Base-by-base conservation (phyloP, 1,140 invertebrate species). In the Penaeus vannamei region DNA sequence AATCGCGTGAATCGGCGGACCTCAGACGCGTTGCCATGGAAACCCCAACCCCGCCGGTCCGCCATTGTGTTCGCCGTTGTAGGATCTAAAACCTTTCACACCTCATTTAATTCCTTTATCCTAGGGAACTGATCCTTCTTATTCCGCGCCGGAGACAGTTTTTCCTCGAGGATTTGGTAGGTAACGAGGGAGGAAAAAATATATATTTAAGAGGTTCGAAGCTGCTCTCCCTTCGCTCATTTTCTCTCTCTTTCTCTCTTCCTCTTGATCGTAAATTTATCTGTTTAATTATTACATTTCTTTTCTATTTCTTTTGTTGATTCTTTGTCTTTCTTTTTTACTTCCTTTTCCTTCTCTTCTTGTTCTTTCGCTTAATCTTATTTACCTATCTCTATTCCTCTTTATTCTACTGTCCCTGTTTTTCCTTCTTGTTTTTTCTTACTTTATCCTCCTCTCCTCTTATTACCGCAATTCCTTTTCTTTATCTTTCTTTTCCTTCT, bases 21-120 rank as follows among this genome's bases (percentile, higher is more conserved):
- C 29, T 26, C 19, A 7, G 79, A 53, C 53, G 53, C 53, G 85
- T 80, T 66, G 85, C 76, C 77, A 62, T 66, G 82, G 64, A 32
- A 19, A 61, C 46, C 46, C 46, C 23, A 82, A 14, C 80, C 80
- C 53, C 10, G 76, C 72, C 85, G 77, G 32, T 23, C 62, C 61
- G 26, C 61, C 62, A 81, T 87, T 87, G 85, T 87, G 85, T 81
- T 32, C 69, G 26, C n/a, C 12, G 36, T 69, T 76, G 23, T 22
- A 69, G 77, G 85, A 87, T 87, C 85, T 19, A 62, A 87, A 62
- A 81, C 85, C 85, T 81, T 87, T 87, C 79, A 87, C 85, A 87
- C 85, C 62, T 87, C 76, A 82, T 87, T 87, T 64, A 87, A 87
- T 69, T 36, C 61, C 85, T 87, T 87, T 87, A 82, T 66, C 64